Conservation (phyloP, 2,888 invertebrate species). For the Euclidia mi region DNA sequence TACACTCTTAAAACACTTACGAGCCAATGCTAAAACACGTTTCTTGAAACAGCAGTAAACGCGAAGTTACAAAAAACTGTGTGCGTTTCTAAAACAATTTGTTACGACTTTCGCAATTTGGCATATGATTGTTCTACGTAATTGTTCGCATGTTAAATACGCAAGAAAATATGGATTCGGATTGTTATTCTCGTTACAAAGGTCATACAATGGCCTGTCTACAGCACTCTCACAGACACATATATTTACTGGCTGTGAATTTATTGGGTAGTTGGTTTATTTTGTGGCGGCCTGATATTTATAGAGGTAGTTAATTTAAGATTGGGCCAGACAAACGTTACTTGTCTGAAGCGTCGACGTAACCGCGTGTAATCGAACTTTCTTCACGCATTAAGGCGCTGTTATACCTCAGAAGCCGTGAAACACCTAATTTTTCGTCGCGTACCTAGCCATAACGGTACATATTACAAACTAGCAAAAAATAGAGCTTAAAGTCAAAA, state of each 20-base stretch:
- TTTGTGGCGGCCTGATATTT: conserved; percentile 7
- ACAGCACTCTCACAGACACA: conserved; percentile 22
- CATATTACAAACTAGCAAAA: too few species aligned
- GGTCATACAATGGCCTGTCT: conserved; percentile 29
- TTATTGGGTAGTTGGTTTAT: conserved; percentile 22
- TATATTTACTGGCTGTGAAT: conserved; percentile 28
- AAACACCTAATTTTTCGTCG: too few species aligned
- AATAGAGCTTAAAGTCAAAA: too few species aligned
- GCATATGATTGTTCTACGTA: conserved; percentile 37
- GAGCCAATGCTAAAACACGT: conserved; percentile 11
- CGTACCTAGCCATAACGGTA: too few species aligned
- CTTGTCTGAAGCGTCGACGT: conserved; percentile 16
- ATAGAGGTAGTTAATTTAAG: conserved; percentile 14
- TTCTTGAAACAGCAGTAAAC: conserved; percentile 12
- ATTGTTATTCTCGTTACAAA: conserved; percentile 36
- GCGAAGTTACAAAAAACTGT: not conserved
- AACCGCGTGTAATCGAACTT: conserved; percentile 16
- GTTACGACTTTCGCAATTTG: conserved; percentile 40
- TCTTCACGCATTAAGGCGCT: conserved; percentile 12
- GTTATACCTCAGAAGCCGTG: too few species aligned
- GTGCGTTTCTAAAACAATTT: conserved; percentile 44
- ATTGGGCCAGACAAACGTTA: conserved; percentile 12
- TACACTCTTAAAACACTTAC: conserved; percentile 3
- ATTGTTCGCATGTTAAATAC: conserved; percentile 45
- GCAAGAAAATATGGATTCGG: conserved; percentile 35